Percentiles rank a stretch among this genome's conserved stretches.
Conservation (phyloP, 2,113 vertebrate species). For the Pollachius pollachius region DNA sequence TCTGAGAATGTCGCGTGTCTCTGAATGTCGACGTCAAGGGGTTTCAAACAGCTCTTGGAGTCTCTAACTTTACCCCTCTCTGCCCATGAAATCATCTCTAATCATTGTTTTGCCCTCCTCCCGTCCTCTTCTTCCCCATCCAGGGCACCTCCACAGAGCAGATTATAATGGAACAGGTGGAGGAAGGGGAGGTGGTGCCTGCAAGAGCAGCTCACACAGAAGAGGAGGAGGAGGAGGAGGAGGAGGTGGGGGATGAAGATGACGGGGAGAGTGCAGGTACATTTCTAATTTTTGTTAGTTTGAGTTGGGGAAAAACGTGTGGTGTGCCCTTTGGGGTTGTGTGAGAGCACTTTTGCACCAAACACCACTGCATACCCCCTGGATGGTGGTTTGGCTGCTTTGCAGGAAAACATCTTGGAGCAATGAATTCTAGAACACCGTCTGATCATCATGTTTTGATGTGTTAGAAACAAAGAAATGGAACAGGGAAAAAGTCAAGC, state of each 20-base stretch:
- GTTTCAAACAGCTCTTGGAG: no score
- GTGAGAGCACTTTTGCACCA: neutral
- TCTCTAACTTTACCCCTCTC: no score
- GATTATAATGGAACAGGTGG: constrained; percentile 51
- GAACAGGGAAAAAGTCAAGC: no score
- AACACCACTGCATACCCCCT: no score
- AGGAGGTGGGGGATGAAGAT: constrained; percentile 27
- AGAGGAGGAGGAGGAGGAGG: constrained; percentile 28
- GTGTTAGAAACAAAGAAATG: no score
- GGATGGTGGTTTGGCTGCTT: no score
- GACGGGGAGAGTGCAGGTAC: constrained; percentile 45
- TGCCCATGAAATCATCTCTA: no score
- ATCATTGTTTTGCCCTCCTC: neutral
- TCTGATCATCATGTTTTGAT: no score
- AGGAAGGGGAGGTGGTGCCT: constrained; percentile 18
- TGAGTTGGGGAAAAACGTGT: neutral
- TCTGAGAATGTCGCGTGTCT: no score
- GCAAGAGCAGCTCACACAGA: neutral
- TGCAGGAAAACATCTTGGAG: no score
- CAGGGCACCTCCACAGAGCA: constrained; percentile 34
- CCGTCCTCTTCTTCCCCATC: neutral
- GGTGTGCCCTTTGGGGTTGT: neutral
- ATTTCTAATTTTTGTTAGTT: constrained; percentile 20
- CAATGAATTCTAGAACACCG: no score
- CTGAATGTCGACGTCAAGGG: no score